These are phyloP conservation scores for Gortyna flavago DNA, from an alignment of 2,888 invertebrate genomes.

Conservation along the genomic window DNA sequence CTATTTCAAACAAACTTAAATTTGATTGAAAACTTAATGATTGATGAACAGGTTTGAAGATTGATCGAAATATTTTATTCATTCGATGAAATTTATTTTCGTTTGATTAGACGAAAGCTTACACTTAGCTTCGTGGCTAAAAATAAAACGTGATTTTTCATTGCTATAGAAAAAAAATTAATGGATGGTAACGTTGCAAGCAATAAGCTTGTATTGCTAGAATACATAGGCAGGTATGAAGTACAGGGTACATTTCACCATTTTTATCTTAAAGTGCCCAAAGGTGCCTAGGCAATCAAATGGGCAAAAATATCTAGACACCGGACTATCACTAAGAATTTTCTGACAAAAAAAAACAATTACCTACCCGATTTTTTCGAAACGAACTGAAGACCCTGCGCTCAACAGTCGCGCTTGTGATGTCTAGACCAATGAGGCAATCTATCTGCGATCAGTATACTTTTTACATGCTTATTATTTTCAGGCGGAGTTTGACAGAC, in stretches of 20 bases:
- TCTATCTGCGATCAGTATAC: neutral
- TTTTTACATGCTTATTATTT: neutral
- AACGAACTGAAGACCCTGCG: neutral
- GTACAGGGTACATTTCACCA: neutral
- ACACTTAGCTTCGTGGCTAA: conserved; percentile 1
- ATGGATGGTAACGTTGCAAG: neutral
- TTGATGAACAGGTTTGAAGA: neutral
- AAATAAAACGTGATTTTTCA: neutral
- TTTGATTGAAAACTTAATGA: conserved; percentile 19
- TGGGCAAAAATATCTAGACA: neutral
- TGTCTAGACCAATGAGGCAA: neutral
- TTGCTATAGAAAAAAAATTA: neutral
- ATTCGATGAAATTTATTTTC: conserved; percentile 34
- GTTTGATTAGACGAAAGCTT: conserved; percentile 37
- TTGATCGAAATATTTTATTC: conserved; percentile 34
- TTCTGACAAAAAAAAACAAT: neutral
- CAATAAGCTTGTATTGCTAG: no score
- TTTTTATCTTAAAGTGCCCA: neutral
- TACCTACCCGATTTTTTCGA: neutral
- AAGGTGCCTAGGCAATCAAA: neutral
- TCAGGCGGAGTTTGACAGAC: neutral
- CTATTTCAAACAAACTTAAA: conserved; percentile 17
- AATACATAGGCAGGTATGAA: neutral
- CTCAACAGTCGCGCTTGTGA: neutral
- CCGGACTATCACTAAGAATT: neutral